Evolutionary conservation across 2,797 vertebrate species (phyloP).

Genomic region (Kryptopterus vitreolus): DNA sequence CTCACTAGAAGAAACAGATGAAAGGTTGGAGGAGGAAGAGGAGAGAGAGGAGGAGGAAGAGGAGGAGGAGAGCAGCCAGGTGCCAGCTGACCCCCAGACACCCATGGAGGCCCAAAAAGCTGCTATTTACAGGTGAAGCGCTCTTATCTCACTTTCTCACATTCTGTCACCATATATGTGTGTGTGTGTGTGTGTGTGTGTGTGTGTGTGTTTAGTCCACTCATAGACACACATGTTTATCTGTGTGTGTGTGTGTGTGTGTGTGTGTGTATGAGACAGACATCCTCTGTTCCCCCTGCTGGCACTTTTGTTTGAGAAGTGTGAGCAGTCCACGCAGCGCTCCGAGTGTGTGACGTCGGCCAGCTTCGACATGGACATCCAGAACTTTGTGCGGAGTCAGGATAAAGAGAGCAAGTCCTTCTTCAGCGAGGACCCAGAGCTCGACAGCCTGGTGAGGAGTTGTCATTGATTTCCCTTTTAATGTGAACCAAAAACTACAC

Average conservation of each 20-base stretch:
- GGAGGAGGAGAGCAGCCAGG: conserved; percentile 69
- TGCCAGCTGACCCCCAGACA: conserved; percentile 76
- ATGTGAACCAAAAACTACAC: not conserved
- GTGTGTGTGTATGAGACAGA: conserved; percentile 39
- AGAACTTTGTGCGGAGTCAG: conserved; percentile 84
- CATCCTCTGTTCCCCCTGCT: conserved; percentile 83
- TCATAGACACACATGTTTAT: not conserved
- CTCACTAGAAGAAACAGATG: conserved; percentile 78
- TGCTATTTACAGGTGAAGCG: conserved; percentile 83
- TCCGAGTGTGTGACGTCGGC: conserved; percentile 85
- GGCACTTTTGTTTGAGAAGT: conserved; percentile 86
- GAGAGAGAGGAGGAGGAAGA: conserved; percentile 65
- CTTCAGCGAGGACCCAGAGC: conserved; percentile 85
- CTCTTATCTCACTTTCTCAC: not conserved
- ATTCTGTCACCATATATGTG: not conserved
- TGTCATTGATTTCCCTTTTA: not conserved
- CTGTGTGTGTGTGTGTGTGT: conserved; percentile 14
- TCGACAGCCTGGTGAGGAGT: conserved; percentile 79
- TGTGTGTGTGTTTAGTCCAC: not conserved
- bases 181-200: conserved; percentile 8
- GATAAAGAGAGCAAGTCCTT: conserved; percentile 85
- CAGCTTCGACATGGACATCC: conserved; percentile 85
- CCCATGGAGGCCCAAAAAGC: conserved; percentile 85
- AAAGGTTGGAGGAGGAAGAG: conserved; percentile 72
- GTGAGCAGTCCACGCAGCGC: conserved; percentile 84